Evolutionary conservation across 2,797 vertebrate species (phyloP).

Genomic region (Periparus ater): DNA sequence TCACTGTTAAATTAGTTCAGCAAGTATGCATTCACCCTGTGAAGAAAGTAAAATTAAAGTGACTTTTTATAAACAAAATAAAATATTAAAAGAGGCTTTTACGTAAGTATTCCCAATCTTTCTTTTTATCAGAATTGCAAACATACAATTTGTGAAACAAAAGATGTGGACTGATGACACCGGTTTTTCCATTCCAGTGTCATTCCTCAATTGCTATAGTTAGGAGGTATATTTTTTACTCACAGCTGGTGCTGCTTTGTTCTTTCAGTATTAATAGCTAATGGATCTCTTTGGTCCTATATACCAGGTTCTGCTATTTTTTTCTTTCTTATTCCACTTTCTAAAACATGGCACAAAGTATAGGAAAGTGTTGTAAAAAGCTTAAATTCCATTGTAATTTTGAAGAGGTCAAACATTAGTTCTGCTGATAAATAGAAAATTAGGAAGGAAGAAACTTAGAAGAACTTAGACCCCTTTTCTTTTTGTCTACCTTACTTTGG

Average conservation of each 20-base stretch:
- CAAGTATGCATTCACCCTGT: not conserved
- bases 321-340: not conserved
- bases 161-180: not conserved
- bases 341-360: not conserved
- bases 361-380: not conserved
- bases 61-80: not conserved
- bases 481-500: not conserved
- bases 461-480: not conserved
- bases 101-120: not conserved
- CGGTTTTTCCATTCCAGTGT: not conserved
- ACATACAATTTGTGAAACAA: not conserved
- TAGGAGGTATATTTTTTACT: not conserved
- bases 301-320: fast-evolving
- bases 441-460: not conserved
- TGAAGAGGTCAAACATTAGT: not conserved
- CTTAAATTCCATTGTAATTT: not conserved
- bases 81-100: not conserved
- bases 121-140: not conserved
- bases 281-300: not conserved
- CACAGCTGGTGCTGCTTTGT: not conserved
- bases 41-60: not conserved
- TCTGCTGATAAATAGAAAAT: not conserved
- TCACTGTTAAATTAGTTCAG: not conserved
- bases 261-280: not conserved
- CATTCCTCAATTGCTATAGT: not conserved